Percentiles rank a stretch among this genome's conserved stretches.
These are phyloP conservation scores for Tympanoctomys barrerae DNA, from an alignment of 2,797 vertebrate species.

Conservation along the genomic window DNA sequence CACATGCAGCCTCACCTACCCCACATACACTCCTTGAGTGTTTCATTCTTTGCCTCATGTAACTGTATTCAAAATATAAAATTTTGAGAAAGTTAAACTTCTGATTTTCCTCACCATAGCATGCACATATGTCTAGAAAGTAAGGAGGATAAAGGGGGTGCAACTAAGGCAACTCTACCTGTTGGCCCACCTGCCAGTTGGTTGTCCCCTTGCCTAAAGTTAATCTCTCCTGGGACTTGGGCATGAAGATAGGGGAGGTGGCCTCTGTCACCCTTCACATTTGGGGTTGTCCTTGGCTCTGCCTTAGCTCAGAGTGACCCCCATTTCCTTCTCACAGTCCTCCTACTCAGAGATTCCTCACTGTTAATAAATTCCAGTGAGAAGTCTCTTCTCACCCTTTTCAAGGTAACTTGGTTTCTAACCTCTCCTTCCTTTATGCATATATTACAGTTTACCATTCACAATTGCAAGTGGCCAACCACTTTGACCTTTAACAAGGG, in stretches of 20 bases:
- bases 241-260: background rate
- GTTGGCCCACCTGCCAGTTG: background rate
- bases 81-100: background rate
- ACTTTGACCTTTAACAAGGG: slow-evolving; percentile 17
- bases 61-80: background rate
- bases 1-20: background rate
- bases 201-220: background rate
- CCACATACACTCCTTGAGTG: background rate
- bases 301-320: background rate
- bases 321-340: background rate
- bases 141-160: background rate
- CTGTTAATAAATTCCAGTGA: background rate
- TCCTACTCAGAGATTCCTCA: slow-evolving; percentile 4
- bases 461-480: background rate
- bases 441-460: background rate
- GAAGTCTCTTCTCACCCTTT: background rate
- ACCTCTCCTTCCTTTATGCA: background rate
- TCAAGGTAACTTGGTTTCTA: background rate
- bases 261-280: background rate
- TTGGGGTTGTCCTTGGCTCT: background rate
- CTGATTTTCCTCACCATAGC: background rate
- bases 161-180: background rate
- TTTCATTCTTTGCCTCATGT: background rate
- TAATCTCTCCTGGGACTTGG: background rate
- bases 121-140: slow-evolving; percentile 3